Evolutionary conservation across 1,140 invertebrate genomes (phyloP), one percentile per base, ranked within the genome.

Genomic region (Vanessa atalanta): DNA sequence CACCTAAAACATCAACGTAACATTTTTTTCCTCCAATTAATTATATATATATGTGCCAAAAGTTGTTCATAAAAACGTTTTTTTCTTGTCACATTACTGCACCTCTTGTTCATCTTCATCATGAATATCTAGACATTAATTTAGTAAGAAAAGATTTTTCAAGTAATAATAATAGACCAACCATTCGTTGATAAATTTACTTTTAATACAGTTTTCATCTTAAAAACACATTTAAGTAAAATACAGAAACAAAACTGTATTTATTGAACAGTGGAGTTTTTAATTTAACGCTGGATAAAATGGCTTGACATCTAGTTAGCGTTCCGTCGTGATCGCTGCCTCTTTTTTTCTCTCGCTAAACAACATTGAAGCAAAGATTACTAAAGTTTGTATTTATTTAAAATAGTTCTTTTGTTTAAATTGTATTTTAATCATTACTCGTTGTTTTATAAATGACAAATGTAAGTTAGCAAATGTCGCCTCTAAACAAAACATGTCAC

Each of bases 271-370:
- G 67, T 11, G 70, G 47, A 72, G 51, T 57, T 72, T 72, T 72
- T 65, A 65, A 66, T 65, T 72, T 65, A 72, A 55, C 23, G n/a
- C 43, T 31, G 67, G 53, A 72, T 64, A 57, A 48, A 53, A 72
- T 60, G 70, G 12, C 63, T 23, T 66, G 70, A 72, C 64, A 50
- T 72, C 50, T 60, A 60, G 70, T 60, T 72, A 72, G 70, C 64
- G 64, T 69, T 31, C 55, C 43, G 53, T 66, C 63, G 50, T 47
- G 70, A 68, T 72, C 50, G 31, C 12, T 13, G 47, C 51, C 63
- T 55, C 13, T 55, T 68, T 9, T 68, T 68, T 68, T 37, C 50
- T 53, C 37, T 68, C n/a, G 13, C 26, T 37, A 37, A 37, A 47
- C 53, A 68, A 55, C 31, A 68, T 68, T 68, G 16, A 68, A 57